Evolutionary conservation across 1,140 invertebrate species (phyloP), one percentile per base, ranked within the genome.

Genomic region (Papilio aristodemus): DNA sequence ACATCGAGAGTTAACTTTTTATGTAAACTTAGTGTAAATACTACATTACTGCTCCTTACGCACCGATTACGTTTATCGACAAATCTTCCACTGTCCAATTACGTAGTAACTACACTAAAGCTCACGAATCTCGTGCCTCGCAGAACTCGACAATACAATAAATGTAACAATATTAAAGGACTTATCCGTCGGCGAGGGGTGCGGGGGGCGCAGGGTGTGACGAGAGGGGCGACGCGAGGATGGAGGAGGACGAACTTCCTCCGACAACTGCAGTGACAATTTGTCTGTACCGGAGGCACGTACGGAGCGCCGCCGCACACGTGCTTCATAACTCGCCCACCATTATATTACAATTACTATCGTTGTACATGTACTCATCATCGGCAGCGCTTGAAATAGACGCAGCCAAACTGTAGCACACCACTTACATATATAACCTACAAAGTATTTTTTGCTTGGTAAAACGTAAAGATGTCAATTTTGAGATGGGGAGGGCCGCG

Each of bases 201-300:
- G 37, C 2, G 37, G 1, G 37, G 37, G 7, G 37, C 32, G 32
- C n/a, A n/a, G n/a, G n/a, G n/a, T n/a, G n/a, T n/a, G n/a, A n/a
- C n/a, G n/a, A n/a, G n/a, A n/a, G 32, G 32, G 38, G 41, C 41
- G 14, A 0, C 7, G 43, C 7, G 41, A 1, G 14, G 37, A 8
- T 1, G 6, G 25, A 22, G 11, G 14, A 38, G n/a, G 58, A 36
- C 6, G 27, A 60, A 38, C 58, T 60, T 60, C 32, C 58, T 36
- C 27, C 27, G n/a, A 14, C 58, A 60, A 60, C 6, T 60, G 32
- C 58, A 14, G 13, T 60, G 27, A 38, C 32, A 60, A 60, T 60
- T 60, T 60, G 58, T 38, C 36, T 36, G 36, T 13, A 17, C n/a
- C 58, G 32, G 14, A 22, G 14, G 14, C 14, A 37, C 27, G 54